Evolutionary conservation across 2,888 invertebrate genomes (phyloP).

Genomic region (Apodemia mormo): DNA sequence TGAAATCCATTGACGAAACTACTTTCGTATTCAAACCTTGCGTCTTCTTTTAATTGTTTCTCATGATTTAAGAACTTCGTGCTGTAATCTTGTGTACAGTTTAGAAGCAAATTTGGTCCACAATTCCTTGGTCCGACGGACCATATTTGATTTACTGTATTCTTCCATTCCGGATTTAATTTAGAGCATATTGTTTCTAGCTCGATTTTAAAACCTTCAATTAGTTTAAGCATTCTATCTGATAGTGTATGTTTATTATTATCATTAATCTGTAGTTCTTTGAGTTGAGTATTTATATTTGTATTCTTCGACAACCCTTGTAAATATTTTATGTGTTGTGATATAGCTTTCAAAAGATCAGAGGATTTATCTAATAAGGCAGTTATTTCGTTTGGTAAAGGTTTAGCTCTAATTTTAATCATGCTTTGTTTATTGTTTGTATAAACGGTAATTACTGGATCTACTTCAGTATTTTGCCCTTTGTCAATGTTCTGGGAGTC

Average conservation of each 20-base stretch:
- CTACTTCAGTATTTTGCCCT: conserved; percentile 67
- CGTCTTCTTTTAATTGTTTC: conserved; percentile 70
- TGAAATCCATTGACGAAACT: conserved; percentile 94
- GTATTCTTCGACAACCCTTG: conserved; percentile 65
- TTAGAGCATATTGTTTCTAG: conserved; percentile 83
- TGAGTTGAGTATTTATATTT: conserved; percentile 57
- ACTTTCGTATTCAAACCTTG: conserved; percentile 85
- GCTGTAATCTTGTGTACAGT: conserved; percentile 86
- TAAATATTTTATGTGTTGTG: conserved; percentile 68
- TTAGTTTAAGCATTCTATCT: conserved; percentile 68
- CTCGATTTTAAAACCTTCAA: conserved; percentile 77
- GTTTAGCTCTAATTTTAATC: conserved; percentile 88
- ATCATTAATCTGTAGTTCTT: conserved; percentile 53
- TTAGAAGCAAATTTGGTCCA: conserved; percentile 94
- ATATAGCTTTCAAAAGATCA: conserved; percentile 86
- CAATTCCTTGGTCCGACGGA: conserved; percentile 94
- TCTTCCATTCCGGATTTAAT: conserved; percentile 77
- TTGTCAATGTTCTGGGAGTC: conserved; percentile 81
- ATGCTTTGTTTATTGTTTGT: conserved; percentile 88
- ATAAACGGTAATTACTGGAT: conserved; percentile 80
- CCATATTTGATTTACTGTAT: conserved; percentile 88
- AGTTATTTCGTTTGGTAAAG: conserved; percentile 88
- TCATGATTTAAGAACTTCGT: conserved; percentile 67
- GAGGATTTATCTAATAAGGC: conserved; percentile 86
- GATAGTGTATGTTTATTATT: conserved; percentile 58